Evolutionary conservation across 2,888 invertebrate species (phyloP), one percentile per base, ranked within the genome.

Genomic region (Lacanobia wlatinum): DNA sequence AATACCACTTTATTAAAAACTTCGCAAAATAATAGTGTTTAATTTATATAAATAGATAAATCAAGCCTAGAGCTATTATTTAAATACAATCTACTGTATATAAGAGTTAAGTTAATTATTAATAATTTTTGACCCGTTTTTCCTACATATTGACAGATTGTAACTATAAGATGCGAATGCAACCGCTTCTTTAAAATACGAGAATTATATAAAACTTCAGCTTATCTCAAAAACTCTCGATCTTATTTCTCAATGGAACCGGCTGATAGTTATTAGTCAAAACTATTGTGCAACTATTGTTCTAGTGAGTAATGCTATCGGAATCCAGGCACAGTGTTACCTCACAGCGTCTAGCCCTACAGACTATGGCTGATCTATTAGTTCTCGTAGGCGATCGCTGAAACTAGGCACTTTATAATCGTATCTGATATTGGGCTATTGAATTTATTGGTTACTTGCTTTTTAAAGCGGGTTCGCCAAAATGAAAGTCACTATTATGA

Each of bases 241-340:
- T 48, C 18, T n/a, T 55, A 43, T 48, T 56, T 56, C 73, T 9
- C 21, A 73, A 52, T 52, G 7, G 8, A 48, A 61, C 14, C 40
- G 2, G 12, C 16, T 21, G 34, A 34, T 28, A 56, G 48, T 23
- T n/a, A 77, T 75, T 80, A 69, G 69, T 78, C 69, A 76, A 81
- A 69, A 60, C 70, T 53, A 81, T 81, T 81, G 74, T 59, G 70
- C 40, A 83, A 81, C 55, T 10, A 74, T 79, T 79, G 83, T 74
- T 61, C 55, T 34, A 34, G 7, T 79, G 80, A 81, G 64, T 52
- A 83, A 81, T 53, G 40, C 43, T 3, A 7, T 23, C 7, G 75
- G 83, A 56, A 81, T 81, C 75, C 70, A 74, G 70, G 21, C 46
- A n/a, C 14, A n/a, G 16, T 52, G 34, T 76, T 78, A 80, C 76